Evolutionary conservation across 2,113 vertebrate genomes (phyloP).

Genomic region (Notarius quadriscutis): DNA sequence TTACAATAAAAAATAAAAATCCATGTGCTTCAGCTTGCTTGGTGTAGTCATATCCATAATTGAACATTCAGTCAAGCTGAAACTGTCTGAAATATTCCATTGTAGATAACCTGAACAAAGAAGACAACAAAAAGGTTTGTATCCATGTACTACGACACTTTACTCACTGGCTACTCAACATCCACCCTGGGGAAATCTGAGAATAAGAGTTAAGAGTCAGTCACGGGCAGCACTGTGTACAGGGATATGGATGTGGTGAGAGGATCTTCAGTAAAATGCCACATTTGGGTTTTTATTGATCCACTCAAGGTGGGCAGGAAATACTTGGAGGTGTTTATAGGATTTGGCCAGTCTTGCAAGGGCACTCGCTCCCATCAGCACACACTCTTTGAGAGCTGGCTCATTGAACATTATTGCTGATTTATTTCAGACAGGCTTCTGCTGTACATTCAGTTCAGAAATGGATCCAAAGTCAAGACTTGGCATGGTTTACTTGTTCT

Average conservation of each 20-base stretch:
- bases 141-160: not conserved
- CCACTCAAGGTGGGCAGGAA: slow-evolving; percentile 71
- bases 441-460: slow-evolving; percentile 11
- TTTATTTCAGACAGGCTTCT: not conserved
- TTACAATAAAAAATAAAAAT: not conserved
- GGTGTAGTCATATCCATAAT: slow-evolving; percentile 22
- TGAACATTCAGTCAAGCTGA: not conserved
- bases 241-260: slow-evolving; percentile 4
- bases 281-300: slow-evolving; percentile 64
- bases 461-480: slow-evolving; percentile 28
- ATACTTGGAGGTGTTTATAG: slow-evolving; percentile 75
- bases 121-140: slow-evolving; percentile 30
- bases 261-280: slow-evolving; percentile 40
- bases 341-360: slow-evolving; percentile 63
- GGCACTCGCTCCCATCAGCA: slow-evolving; percentile 53
- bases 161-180: not conserved
- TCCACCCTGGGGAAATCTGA: not conserved
- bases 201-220: not conserved
- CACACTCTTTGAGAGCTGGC: slow-evolving; percentile 2
- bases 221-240: not conserved
- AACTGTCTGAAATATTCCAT: not conserved
- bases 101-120: slow-evolving; percentile 10
- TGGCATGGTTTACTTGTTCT: slow-evolving; percentile 21
- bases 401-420: not conserved
- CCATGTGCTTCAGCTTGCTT: slow-evolving; percentile 5